Evolutionary conservation across 2,797 vertebrate genomes (phyloP).

Genomic region (Otolemur crassicaudatus): DNA sequence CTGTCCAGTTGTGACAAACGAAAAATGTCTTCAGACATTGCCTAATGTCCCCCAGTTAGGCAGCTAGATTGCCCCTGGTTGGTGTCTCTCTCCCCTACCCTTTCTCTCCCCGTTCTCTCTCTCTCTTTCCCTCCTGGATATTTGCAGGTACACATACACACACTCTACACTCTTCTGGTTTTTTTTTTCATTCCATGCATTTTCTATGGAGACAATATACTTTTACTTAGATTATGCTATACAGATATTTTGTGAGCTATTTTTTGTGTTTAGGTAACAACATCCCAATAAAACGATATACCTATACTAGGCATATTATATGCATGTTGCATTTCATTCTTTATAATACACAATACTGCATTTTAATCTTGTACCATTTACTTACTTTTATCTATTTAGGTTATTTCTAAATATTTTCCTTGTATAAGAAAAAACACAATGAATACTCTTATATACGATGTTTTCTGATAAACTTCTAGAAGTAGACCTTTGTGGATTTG

Average conservation of each 20-base stretch:
- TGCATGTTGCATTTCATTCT: neutral
- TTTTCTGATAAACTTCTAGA: neutral
- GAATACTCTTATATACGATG: neutral
- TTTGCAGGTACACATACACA: neutral
- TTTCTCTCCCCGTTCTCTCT: neutral
- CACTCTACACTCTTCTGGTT: neutral
- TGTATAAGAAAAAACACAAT: neutral
- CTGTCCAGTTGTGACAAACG: neutral
- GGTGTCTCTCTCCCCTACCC: neutral
- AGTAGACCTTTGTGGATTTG: neutral
- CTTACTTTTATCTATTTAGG: neutral
- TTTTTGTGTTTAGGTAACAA: neutral
- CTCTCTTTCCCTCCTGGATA: neutral
- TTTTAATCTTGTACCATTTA: neutral
- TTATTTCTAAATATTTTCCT: conserved; percentile 20
- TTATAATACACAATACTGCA: neutral
- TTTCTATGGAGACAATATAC: neutral
- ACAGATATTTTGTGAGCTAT: neutral
- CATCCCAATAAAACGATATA: neutral
- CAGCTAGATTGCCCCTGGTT: neutral
- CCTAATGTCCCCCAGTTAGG: neutral
- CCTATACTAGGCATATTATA: neutral
- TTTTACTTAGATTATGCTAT: neutral
- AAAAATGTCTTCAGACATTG: neutral
- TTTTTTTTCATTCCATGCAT: neutral